These are phyloP conservation scores for Sterrhoptilus dennistouni DNA, from an alignment of 2,113 vertebrate genomes.

Conservation along the genomic window DNA sequence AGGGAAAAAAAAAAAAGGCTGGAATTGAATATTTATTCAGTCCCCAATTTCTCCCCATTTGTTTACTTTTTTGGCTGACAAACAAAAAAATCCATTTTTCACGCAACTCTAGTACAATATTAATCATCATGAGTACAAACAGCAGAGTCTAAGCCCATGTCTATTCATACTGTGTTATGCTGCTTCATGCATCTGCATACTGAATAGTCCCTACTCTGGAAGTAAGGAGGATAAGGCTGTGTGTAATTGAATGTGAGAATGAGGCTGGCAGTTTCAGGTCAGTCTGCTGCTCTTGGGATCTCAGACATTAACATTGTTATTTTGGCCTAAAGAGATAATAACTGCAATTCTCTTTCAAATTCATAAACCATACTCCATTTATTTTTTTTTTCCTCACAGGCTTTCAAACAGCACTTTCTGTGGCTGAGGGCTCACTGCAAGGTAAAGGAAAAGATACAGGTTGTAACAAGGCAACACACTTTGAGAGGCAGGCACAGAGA, in stretches of 20 bases:
- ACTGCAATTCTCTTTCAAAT: slow-evolving; percentile 5
- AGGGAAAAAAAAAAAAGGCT: neutral
- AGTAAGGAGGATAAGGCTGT: slow-evolving; percentile 24
- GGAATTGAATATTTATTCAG: slow-evolving; percentile 32
- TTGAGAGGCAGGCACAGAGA: neutral
- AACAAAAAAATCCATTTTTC: slow-evolving; percentile 64
- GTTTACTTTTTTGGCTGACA: slow-evolving; percentile 55
- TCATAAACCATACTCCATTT: neutral
- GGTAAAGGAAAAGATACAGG: neutral
- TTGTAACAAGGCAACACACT: slow-evolving; percentile 2
- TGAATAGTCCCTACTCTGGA: slow-evolving; percentile 25
- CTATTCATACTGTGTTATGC: slow-evolving; percentile 36
- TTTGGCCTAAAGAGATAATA: slow-evolving; percentile 41
- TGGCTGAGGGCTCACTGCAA: neutral
- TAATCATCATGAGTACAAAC: slow-evolving; percentile 57
- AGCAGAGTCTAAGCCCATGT: slow-evolving; percentile 12
- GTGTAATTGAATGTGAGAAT: neutral
- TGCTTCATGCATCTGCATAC: slow-evolving; percentile 45
- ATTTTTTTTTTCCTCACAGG: neutral
- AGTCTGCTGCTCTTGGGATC: slow-evolving; percentile 1
- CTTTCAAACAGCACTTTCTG: neutral
- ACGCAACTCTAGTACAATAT: slow-evolving; percentile 39
- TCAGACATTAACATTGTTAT: slow-evolving; percentile 22
- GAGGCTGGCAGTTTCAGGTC: slow-evolving; percentile 35
- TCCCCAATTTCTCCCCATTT: slow-evolving; percentile 2